Conservation (phyloP, 2,113 vertebrate species). For the Piaya cayana region DNA sequence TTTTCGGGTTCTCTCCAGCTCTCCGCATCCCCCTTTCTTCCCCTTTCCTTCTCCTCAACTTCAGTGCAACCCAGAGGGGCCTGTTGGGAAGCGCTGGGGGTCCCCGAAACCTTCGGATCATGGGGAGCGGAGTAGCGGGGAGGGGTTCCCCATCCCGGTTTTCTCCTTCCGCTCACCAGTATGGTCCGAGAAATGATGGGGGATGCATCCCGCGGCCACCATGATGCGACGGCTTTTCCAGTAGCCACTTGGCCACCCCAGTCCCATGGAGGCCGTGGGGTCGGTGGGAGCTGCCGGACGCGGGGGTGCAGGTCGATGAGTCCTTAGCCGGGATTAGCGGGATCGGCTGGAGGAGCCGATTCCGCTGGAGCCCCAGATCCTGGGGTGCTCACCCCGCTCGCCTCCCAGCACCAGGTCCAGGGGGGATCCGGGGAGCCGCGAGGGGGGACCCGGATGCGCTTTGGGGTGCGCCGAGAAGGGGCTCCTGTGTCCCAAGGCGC, state of each 20-base stretch:
- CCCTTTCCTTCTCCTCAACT: not conserved
- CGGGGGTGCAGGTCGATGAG: no score
- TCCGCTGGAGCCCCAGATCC: not conserved
- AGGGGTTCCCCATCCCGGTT: not conserved
- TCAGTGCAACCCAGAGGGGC: not conserved
- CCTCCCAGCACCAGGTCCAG: no score
- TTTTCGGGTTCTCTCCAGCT: no score
- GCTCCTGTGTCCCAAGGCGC: not conserved
- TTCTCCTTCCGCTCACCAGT: not conserved
- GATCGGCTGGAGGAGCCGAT: not conserved
- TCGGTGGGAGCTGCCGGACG: not conserved
- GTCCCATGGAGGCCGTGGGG: fast-evolving
- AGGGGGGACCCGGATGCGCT: no score
- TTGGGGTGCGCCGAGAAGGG: not conserved
- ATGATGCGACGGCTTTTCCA: not conserved
- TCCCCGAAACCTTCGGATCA: not conserved
- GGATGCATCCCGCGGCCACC: not conserved
- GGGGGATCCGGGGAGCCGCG: not conserved
- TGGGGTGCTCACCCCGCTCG: not conserved
- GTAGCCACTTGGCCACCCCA: not conserved
- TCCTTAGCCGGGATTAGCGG: not conserved
- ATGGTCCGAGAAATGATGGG: fast-evolving
- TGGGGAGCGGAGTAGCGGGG: not conserved
- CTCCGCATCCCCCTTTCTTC: not conserved
- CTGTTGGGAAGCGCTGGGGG: not conserved